Evolutionary conservation across 2,797 vertebrate species (phyloP).

Genomic region (Lateolabrax maculatus): DNA sequence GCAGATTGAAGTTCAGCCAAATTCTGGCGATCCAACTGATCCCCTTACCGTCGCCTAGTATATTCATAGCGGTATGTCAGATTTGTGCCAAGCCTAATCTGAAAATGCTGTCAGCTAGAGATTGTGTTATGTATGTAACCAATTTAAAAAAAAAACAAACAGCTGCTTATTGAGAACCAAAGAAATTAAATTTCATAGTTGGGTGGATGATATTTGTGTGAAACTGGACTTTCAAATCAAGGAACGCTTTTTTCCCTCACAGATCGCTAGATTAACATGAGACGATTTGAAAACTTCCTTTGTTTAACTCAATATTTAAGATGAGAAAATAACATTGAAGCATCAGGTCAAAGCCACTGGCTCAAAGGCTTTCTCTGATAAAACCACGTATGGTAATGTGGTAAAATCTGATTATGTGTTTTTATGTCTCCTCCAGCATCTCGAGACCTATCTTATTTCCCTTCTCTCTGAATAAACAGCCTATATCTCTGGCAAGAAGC

Average conservation of each 20-base stretch:
- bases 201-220: too few relatives aligned
- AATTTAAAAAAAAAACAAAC: background rate
- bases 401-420: slow-evolving; percentile 63
- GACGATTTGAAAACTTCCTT: slow-evolving; percentile 13
- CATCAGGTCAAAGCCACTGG: slow-evolving; percentile 21
- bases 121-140: background rate
- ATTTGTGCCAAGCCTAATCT: background rate
- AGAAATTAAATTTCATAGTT: too few relatives aligned
- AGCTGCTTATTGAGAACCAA: too few relatives aligned
- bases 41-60: background rate
- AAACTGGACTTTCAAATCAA: too few relatives aligned
- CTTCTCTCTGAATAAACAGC: slow-evolving; percentile 73
- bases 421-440: slow-evolving; percentile 63
- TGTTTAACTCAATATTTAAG: slow-evolving; percentile 9
- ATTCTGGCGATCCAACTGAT: background rate
- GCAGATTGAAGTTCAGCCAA: background rate
- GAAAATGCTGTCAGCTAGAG: background rate
- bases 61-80: background rate
- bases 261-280: background rate
- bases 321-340: slow-evolving; percentile 26
- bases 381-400: slow-evolving; percentile 38
- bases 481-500: slow-evolving; percentile 70
- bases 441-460: slow-evolving; percentile 49
- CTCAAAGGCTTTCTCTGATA: slow-evolving; percentile 20
- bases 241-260: too few relatives aligned